Percentiles rank a stretch among this genome's conserved stretches.
Evolutionary conservation across 2,113 vertebrate species (phyloP).

Genomic region (Oryzias curvinotus): DNA sequence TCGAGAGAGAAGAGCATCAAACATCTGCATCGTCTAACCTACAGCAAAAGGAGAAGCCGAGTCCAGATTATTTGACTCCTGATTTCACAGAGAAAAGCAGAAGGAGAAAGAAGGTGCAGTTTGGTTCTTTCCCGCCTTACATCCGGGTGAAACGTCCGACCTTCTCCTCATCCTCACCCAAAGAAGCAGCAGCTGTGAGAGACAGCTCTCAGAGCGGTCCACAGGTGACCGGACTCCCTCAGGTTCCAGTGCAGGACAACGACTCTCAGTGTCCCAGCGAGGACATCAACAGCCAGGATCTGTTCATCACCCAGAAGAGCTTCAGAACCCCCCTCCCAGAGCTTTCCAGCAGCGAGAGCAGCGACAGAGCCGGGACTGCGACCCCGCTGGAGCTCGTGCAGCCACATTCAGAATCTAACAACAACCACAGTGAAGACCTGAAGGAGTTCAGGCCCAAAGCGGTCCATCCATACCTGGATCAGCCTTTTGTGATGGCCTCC

Average conservation of each 20-base stretch:
- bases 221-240: not conserved
- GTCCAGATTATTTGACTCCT: not conserved
- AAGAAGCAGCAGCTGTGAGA: not conserved
- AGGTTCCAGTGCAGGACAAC: not conserved
- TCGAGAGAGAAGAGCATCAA: constrained; percentile 34
- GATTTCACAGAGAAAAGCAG: constrained; percentile 19
- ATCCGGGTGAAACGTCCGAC: constrained; percentile 29
- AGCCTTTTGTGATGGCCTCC: not conserved
- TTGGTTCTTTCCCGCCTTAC: constrained; percentile 37
- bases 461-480: constrained; percentile 5
- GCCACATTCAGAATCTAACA: not conserved
- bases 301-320: constrained; percentile 80
- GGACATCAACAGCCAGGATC: constrained; percentile 75
- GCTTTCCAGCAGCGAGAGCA: constrained; percentile 45
- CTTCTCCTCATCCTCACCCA: not conserved
- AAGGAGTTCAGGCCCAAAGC: not conserved
- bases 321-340: constrained; percentile 51
- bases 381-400: not conserved
- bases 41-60: not conserved
- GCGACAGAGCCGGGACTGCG: not conserved
- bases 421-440: not conserved
- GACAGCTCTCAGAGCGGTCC: not conserved
- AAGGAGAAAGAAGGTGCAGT: constrained; percentile 67
- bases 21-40: not conserved
- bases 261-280: constrained; percentile 57